These are phyloP conservation scores for Andinoacara biseriatus DNA, from an alignment of 2,113 vertebrate species.

Conservation along the genomic window DNA sequence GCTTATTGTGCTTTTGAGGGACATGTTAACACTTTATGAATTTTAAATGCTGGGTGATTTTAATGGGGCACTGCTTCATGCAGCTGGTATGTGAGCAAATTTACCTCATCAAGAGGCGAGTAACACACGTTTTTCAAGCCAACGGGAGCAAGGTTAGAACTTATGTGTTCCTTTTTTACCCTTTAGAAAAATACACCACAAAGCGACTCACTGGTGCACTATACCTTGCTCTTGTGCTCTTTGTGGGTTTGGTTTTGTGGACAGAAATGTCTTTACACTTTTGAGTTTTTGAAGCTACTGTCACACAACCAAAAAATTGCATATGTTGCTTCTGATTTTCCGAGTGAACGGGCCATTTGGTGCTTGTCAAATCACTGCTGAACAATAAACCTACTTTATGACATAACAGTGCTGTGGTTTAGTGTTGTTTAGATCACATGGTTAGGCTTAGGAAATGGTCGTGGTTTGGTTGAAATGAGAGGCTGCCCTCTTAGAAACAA, in stretches of 20 bases:
- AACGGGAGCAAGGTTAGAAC: conserved; percentile 31
- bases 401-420: neutral
- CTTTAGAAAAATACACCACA: neutral
- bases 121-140: conserved; percentile 19
- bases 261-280: neutral
- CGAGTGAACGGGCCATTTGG: neutral
- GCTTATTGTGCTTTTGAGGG: conserved; percentile 51
- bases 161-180: conserved; percentile 38
- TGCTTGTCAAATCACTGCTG: neutral
- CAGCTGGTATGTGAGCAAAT: conserved; percentile 46
- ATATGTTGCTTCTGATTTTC: neutral
- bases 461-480: neutral
- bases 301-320: neutral
- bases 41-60: conserved; percentile 54
- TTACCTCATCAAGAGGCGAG: conserved; percentile 36
- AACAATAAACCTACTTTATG: neutral
- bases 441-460: neutral
- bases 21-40: conserved; percentile 60
- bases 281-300: neutral
- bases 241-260: neutral
- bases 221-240: neutral
- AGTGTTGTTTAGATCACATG: neutral
- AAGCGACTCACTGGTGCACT: neutral
- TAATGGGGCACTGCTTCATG: conserved; percentile 37
- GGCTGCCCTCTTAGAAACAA: neutral